Evolutionary conservation across 2,797 vertebrate species (phyloP).

Genomic region (Liasis olivaceus): DNA sequence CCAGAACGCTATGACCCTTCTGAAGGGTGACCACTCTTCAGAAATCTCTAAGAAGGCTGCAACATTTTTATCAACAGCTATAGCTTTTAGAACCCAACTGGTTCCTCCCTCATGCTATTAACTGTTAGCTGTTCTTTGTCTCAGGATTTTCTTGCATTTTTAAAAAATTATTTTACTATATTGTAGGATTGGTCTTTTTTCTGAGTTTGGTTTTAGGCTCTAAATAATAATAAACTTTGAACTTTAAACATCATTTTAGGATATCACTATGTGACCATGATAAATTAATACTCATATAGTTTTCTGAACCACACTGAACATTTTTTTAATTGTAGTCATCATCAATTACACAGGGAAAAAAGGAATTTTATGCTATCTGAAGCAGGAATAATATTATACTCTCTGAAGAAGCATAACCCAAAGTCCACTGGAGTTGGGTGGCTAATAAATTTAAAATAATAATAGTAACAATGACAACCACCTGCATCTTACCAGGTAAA

Average conservation of each 20-base stretch:
- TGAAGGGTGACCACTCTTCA: neutral
- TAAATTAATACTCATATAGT: neutral
- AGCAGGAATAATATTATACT: neutral
- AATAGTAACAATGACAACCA: neutral
- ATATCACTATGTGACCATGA: neutral
- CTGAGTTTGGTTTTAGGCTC: neutral
- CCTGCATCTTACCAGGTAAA: neutral
- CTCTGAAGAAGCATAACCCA: neutral
- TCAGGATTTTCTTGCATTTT: neutral
- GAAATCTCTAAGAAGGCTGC: neutral
- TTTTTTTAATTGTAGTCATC: neutral
- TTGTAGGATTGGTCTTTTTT: neutral
- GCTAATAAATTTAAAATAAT: neutral
- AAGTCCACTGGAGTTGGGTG: neutral
- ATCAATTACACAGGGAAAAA: neutral
- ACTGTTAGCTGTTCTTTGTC: neutral
- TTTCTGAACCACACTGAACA: neutral
- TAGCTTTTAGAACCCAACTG: neutral
- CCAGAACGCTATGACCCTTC: neutral
- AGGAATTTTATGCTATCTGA: neutral
- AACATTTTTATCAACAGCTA: neutral
- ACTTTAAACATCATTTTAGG: neutral
- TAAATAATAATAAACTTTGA: neutral
- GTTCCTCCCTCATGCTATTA: neutral
- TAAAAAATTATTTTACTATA: too few relatives aligned